Evolutionary conservation across 2,113 vertebrate species (phyloP).

Genomic region (Planiliza haematocheilus): DNA sequence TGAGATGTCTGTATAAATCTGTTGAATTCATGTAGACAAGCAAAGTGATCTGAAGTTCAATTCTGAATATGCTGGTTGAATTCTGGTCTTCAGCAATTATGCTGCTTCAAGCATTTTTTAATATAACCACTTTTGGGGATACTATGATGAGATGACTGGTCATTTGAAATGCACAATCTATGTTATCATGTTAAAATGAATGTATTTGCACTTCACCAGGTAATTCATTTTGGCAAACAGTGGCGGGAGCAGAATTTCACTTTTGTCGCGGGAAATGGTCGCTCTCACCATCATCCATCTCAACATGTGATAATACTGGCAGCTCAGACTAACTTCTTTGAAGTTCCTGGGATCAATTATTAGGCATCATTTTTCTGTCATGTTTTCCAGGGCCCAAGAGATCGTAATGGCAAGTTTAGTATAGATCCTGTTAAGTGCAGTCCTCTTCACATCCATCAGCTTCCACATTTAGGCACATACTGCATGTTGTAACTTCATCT

Average conservation of each 20-base stretch:
- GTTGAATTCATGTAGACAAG: background rate
- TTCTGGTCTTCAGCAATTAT: background rate
- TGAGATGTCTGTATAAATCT: too few relatives aligned
- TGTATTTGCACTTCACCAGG: background rate
- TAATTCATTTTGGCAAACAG: background rate
- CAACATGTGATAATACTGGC: background rate
- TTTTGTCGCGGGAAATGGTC: background rate
- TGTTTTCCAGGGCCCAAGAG: conserved; percentile 6
- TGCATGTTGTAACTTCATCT: conserved; percentile 7
- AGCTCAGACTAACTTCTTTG: background rate
- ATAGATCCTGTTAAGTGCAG: background rate
- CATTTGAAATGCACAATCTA: conserved; percentile 3
- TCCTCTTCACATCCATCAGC: conserved; percentile 38
- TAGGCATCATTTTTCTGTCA: background rate
- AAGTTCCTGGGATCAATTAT: background rate
- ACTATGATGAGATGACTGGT: background rate
- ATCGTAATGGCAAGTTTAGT: background rate
- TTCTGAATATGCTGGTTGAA: background rate
- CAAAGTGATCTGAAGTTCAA: background rate
- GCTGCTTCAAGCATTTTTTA: background rate
- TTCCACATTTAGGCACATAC: background rate
- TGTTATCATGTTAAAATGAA: background rate
- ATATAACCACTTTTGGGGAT: background rate
- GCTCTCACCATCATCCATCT: conserved; percentile 6
- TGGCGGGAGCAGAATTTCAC: background rate